Conservation (phyloP, 2,113 vertebrate species). For the Poeciliopsis occidentalis region DNA sequence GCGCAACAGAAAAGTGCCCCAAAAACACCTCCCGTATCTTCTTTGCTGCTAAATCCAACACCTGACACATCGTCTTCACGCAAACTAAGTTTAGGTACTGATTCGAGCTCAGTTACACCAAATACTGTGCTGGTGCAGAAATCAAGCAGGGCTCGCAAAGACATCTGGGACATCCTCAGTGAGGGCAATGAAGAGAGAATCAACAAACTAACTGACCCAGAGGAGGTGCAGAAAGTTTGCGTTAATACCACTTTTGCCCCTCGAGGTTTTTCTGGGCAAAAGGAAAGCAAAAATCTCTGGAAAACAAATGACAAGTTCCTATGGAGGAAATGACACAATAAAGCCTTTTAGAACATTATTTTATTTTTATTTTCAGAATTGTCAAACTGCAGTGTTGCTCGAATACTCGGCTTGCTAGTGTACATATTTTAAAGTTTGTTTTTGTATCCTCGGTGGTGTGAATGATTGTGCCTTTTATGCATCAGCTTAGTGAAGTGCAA, state of each 20-base stretch:
- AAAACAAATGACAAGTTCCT: conserved; percentile 93
- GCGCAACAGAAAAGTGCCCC: conserved; percentile 17
- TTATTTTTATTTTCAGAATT: not conserved
- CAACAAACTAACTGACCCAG: conserved; percentile 85
- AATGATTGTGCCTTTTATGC: not conserved
- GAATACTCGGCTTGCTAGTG: conserved; percentile 7
- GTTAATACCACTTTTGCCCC: conserved; percentile 59
- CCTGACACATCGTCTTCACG: not conserved
- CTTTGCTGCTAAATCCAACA: not conserved
- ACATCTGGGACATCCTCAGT: conserved; percentile 95
- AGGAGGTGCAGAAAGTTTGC: conserved; percentile 88
- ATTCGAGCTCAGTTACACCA: not conserved
- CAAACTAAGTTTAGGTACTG: not conserved
- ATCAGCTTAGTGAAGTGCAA: not conserved
- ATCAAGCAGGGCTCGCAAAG: conserved; percentile 82
- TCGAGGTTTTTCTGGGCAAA: conserved; percentile 54
- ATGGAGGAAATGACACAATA: conserved; percentile 83
- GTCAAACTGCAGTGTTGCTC: not conserved
- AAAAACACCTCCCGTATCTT: conserved; percentile 9
- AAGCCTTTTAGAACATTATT: not conserved
- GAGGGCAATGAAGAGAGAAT: conserved; percentile 90
- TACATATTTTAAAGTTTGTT: not conserved
- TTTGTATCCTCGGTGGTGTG: not conserved
- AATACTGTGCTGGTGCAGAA: conserved; percentile 45
- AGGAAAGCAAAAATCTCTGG: conserved; percentile 82